phyloP scores from a whole-genome alignment of 2,797 vertebrate species.

The Todus mexicanus region DNA sequence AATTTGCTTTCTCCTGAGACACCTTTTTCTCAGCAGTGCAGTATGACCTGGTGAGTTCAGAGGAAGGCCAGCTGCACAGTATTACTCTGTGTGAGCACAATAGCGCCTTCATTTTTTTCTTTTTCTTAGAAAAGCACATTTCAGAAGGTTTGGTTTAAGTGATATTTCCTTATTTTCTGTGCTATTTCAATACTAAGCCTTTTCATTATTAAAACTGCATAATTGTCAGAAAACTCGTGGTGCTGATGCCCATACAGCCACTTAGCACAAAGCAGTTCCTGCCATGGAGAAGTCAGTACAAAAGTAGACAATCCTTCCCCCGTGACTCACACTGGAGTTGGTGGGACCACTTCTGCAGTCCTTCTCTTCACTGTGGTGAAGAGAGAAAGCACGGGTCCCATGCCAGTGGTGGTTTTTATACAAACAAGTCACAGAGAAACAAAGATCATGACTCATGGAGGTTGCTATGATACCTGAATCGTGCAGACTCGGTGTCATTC shows the following conservation, averaged over 20 bases:
- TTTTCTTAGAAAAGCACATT: not conserved
- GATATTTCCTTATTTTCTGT: not conserved
- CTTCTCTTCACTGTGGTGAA: not conserved
- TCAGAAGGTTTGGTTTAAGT: not conserved
- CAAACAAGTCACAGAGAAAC: not conserved
- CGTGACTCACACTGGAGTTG: not conserved
- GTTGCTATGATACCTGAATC: conserved; percentile 20
- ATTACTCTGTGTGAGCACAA: not conserved
- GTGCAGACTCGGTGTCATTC: not conserved
- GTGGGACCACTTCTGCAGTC: not conserved
- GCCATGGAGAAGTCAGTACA: fast-evolving
- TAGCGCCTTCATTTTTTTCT: not conserved
- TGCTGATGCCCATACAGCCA: not conserved
- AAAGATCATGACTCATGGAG: not conserved
- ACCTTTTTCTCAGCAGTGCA: not conserved
- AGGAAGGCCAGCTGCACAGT: not conserved
- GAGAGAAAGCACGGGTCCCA: not conserved
- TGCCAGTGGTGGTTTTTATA: not conserved
- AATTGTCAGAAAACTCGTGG: not conserved
- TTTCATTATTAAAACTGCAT: not conserved
- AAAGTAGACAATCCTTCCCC: not conserved
- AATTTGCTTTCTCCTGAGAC: not conserved
- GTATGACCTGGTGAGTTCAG: not conserved
- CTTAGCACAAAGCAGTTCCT: fast-evolving
- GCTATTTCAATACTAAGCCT: not conserved